phyloP scores from a whole-genome alignment of 2,113 vertebrate genomes.

The Protomyctophum bolini region DNA sequence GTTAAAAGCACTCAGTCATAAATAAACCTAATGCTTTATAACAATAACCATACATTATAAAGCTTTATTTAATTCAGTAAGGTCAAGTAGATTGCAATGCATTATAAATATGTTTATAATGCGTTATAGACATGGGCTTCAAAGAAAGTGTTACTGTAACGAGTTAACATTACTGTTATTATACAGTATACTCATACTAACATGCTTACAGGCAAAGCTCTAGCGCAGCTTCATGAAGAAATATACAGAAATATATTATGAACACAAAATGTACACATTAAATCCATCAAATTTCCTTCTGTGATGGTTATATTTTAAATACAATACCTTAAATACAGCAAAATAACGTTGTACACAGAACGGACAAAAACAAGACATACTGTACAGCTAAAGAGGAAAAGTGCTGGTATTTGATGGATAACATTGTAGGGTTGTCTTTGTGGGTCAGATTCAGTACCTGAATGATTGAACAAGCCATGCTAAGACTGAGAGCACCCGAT shows the following conservation, averaged over 20 bases:
- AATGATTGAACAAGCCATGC: constrained; percentile 14
- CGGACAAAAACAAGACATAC: background rate
- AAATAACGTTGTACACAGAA: background rate
- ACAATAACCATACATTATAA: constrained; percentile 1
- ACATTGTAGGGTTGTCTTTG: constrained; percentile 13
- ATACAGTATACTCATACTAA: too few relatives aligned
- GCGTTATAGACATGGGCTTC: too few relatives aligned
- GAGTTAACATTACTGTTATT: too few relatives aligned
- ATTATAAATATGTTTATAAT: too few relatives aligned
- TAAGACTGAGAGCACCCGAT: constrained; percentile 14
- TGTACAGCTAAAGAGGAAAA: background rate
- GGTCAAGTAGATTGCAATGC: background rate
- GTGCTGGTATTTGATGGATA: background rate
- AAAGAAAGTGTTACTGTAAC: too few relatives aligned
- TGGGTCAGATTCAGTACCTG: constrained; percentile 51
- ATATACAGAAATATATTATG: constrained; percentile 14
- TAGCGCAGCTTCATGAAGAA: background rate
- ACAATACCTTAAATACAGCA: constrained; percentile 3
- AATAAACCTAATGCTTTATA: background rate
- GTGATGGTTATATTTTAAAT: constrained; percentile 18
- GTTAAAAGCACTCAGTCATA: background rate
- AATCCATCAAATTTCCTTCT: constrained; percentile 4
- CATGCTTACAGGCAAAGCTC: too few relatives aligned
- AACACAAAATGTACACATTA: constrained; percentile 22
- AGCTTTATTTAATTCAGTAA: too few relatives aligned